A percentile compares a stretch with the other conserved stretches of the same genome.
Conservation (phyloP, 2,888 invertebrate genomes). For the Aphidius colemani region DNA sequence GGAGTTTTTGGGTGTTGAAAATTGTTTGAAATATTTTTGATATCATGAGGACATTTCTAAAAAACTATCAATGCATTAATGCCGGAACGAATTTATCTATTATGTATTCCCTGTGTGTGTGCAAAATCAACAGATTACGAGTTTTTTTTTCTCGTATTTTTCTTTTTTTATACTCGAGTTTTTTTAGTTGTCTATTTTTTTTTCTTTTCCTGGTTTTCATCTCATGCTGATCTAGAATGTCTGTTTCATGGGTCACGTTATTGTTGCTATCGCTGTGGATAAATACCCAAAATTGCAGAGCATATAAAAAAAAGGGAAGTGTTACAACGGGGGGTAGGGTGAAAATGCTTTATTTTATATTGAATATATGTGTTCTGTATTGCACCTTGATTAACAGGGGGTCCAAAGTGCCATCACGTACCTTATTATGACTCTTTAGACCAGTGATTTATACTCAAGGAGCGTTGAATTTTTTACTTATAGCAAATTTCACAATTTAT, state of each 20-base stretch:
- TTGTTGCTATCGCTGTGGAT: slow-evolving; percentile 22
- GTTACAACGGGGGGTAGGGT: slow-evolving; percentile 19
- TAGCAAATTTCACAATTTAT: background rate
- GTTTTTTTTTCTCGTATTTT: slow-evolving; percentile 17
- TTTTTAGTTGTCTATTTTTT: too few species aligned
- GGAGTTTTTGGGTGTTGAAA: background rate
- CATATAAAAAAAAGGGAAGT: slow-evolving; percentile 7
- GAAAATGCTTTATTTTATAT: background rate
- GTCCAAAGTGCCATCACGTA: slow-evolving; percentile 23
- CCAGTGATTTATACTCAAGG: slow-evolving; percentile 34
- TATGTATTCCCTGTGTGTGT: slow-evolving; percentile 40
- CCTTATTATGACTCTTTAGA: slow-evolving; percentile 34
- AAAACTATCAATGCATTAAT: slow-evolving; percentile 54
- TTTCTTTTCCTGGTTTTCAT: too few species aligned
- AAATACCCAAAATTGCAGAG: slow-evolving; percentile 32
- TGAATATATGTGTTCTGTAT: slow-evolving; percentile 41
- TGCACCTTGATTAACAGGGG: slow-evolving; percentile 26
- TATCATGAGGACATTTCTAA: slow-evolving; percentile 7
- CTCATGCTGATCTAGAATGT: too few species aligned
- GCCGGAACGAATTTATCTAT: slow-evolving; percentile 52
- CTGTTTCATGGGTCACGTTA: too few species aligned
- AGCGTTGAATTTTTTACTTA: slow-evolving; percentile 7
- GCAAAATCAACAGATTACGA: slow-evolving; percentile 38
- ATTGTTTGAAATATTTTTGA: background rate
- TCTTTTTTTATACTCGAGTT: slow-evolving; percentile 14